Base-by-base conservation (phyloP, 53 echinoderm and acorn worm species). In the Henricia sp. region DNA sequence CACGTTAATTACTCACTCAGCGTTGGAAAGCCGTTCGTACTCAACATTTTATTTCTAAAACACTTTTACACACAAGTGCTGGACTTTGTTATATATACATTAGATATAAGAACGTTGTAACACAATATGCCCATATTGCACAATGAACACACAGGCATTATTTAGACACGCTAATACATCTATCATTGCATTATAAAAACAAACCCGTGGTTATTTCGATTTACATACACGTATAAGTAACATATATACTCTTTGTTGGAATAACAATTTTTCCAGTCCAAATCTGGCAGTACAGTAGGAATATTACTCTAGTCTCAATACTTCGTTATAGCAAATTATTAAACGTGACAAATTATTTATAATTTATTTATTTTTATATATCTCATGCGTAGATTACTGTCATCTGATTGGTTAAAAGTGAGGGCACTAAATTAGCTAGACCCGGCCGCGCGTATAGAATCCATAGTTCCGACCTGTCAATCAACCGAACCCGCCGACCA, bases 21-120 rank as follows among this genome's bases (percentile, higher is more conserved):
- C 44, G 21, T 80, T 62, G 50, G 21, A 80, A 65, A 46, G 63
- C 50, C 28, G 72, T 21, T 27, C 13, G 23, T 46, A 62, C 64
- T 63, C 38, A 63, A 64, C 13, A 80, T 63, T 29, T 64, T 20
- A 80, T 64, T 63, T 34, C 80, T 80, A 80, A 80, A 64, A 80
- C 80, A 80, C 21, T 43, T 55, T 26, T 58, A 32, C 34, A 50
- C 62, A 80, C 46, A 32, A 33, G 46, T 80, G 80, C 65, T 63
- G 80, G 63, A 62, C 65, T 60, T 33, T n/a, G n/a, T 46, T 70
- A 70, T 64, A 80, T 80, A 80, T 48, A 80, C 56, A 77, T 42
- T 28, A 30, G 30, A 19, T 10, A 33, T 33, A 23, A 33, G 26
- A 34, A n/a, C 6, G 24, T 28, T 16, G 17, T 14, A 72, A 35